Evolutionary conservation across 2,888 invertebrate species (phyloP).

Genomic region (Protophormia terraenovae): DNA sequence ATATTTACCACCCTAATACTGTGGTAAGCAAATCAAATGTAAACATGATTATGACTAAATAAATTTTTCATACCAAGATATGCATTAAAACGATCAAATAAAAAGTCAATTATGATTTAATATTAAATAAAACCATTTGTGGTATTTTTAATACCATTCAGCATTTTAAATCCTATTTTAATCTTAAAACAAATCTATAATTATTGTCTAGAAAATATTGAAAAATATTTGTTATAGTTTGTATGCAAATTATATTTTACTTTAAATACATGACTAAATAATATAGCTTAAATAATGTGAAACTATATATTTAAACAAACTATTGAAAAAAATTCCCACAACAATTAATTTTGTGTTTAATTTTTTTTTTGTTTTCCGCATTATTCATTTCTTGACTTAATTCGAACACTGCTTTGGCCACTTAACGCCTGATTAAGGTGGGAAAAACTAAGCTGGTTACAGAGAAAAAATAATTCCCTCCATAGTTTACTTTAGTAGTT

Average conservation of each 20-base stretch:
- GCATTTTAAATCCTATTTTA: neutral
- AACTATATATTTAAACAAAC: neutral
- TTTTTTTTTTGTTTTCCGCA: constrained; percentile 42
- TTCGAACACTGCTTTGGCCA: neutral
- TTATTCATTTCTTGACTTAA: constrained; percentile 3
- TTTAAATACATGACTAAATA: neutral
- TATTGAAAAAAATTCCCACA: constrained; percentile 46
- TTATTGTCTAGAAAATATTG: neutral
- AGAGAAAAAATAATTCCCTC: neutral
- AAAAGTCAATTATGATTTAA: neutral
- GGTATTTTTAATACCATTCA: too few relatives aligned
- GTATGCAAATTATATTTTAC: constrained; percentile 3
- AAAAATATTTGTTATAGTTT: constrained; percentile 1
- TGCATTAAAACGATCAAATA: too few relatives aligned
- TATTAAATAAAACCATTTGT: neutral
- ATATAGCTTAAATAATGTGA: neutral
- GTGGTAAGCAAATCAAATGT: too few relatives aligned
- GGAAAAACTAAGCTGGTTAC: constrained; percentile 18
- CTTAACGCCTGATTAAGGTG: constrained; percentile 57
- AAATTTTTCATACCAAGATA: too few relatives aligned
- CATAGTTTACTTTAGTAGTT: neutral
- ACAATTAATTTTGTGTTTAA: constrained; percentile 22
- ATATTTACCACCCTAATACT: too few relatives aligned
- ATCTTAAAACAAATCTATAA: neutral
- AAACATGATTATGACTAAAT: too few relatives aligned